Evolutionary conservation across 1,140 invertebrate genomes (phyloP), one percentile per base, ranked within the genome.

Genomic region (Pogonus chalceus): DNA sequence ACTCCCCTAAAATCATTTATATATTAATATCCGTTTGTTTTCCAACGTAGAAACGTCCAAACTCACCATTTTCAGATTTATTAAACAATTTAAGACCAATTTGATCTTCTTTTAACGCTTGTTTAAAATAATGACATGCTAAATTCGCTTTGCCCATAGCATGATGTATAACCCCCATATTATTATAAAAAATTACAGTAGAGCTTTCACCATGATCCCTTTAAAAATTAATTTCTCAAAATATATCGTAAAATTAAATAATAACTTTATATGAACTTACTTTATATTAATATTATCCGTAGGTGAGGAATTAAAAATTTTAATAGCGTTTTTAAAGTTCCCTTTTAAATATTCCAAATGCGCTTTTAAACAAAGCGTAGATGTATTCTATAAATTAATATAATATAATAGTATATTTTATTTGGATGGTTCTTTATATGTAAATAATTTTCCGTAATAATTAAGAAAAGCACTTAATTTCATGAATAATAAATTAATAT

Each of bases 121-220:
- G 83, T 63, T 88, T 82, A 61, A 94, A 84, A 72, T 92, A 92
- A 63, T 87, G 87, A 35, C 81, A 81, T 0, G 90, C 90, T 26
- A 95, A 77, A 66, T 88, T 85, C 56, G 89, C 88, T 71, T 94
- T 93, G 3, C 85, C 84, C 62, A 93, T 80, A 21, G 88, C 84
- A 63, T 92, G 81, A 74, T 95, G 85, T 56, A 94, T 81, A 55
- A 91, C 85, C 26, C 86, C 92, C 60, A 94, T 79, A 66, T 96
- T 95, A 66, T 96, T 96, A 65, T 90, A 88, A 59, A 88, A 86
- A 60, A 89, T 80, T 39, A 90, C 79, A 43, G 78, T 74, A 12
- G 80, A 70, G 49, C 76, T 79, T 62, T 85, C 82, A 2, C 83
- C 83, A 56, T 69, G 73, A 22, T 72, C 75, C 58, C 81, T 84